Conservation (phyloP, 2,113 vertebrate species). For the Octodon degus region DNA sequence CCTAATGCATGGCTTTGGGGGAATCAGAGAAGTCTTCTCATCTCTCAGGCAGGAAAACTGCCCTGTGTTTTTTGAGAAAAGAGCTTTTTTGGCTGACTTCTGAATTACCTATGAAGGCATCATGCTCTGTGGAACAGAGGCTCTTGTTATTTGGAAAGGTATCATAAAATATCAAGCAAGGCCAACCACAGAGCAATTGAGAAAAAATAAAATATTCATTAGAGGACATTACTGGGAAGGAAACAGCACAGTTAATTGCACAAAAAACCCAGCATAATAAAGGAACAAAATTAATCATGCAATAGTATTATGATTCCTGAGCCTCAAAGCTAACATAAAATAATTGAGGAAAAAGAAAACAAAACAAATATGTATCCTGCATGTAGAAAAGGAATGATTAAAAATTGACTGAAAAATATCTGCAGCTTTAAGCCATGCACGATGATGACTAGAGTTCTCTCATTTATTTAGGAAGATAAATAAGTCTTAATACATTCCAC, state of each 20-base stretch:
- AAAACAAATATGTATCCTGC: slow-evolving; percentile 39
- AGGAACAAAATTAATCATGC: slow-evolving; percentile 62
- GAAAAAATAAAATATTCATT: slow-evolving; percentile 74
- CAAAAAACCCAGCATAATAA: slow-evolving; percentile 14
- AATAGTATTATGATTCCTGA: slow-evolving; percentile 48
- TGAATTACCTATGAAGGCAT: background rate
- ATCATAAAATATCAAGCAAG: slow-evolving; percentile 57
- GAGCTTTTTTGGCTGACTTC: background rate
- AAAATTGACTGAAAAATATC: slow-evolving; percentile 19
- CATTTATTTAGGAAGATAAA: slow-evolving; percentile 26
- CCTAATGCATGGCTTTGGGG: background rate
- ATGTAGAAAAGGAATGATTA: background rate
- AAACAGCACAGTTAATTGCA: slow-evolving; percentile 67
- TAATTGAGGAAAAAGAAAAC: slow-evolving; percentile 63
- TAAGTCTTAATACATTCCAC: slow-evolving; percentile 19
- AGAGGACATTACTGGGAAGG: slow-evolving; percentile 58
- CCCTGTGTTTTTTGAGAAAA: background rate
- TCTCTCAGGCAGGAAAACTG: background rate
- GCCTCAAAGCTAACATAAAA: slow-evolving; percentile 67
- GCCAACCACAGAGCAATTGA: slow-evolving; percentile 40
- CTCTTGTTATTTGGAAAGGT: slow-evolving; percentile 55
- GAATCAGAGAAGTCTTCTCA: background rate
- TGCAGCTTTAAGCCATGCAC: background rate
- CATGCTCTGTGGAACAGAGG: background rate
- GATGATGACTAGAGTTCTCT: background rate